Percentiles rank a stretch among this genome's conserved stretches.
phyloP scores from a whole-genome alignment of 2,888 invertebrate species.

The Aporophyla nigra region DNA sequence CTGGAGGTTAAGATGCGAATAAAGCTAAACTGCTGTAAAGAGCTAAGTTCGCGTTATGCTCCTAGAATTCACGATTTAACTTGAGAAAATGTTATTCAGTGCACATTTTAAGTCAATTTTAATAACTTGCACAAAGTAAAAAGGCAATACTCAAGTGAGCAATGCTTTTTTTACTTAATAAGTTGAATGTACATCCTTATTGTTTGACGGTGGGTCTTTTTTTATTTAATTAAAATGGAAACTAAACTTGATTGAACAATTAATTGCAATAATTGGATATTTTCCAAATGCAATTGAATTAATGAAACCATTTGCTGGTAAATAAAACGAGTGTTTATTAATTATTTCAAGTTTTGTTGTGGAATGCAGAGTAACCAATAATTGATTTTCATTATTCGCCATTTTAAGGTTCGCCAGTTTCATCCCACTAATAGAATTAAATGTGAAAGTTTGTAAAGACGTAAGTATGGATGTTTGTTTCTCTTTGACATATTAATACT shows the following conservation, averaged over 20 bases:
- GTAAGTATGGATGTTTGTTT: too few relatives aligned
- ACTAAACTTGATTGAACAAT: slow-evolving; percentile 9
- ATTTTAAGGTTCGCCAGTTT: not conserved
- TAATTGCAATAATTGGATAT: not conserved
- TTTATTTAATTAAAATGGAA: slow-evolving; percentile 4
- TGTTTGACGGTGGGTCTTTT: not conserved
- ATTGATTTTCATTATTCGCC: not conserved
- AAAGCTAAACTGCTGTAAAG: slow-evolving; percentile 34
- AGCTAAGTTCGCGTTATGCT: slow-evolving; percentile 27
- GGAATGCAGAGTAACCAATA: not conserved
- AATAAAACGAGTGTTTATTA: slow-evolving; percentile 1
- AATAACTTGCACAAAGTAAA: slow-evolving; percentile 28
- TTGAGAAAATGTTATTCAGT: slow-evolving; percentile 43
- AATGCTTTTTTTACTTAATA: not conserved
- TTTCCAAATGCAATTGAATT: not conserved
- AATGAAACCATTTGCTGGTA: not conserved
- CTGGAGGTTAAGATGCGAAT: slow-evolving; percentile 41
- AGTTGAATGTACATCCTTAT: not conserved
- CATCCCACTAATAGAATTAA: too few relatives aligned
- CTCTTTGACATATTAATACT: too few relatives aligned
- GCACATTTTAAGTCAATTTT: slow-evolving; percentile 29
- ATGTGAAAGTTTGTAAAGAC: too few relatives aligned
- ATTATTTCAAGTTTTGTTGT: not conserved
- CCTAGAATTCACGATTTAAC: slow-evolving; percentile 7
- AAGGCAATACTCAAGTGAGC: not conserved